Evolutionary conservation across 2,797 vertebrate genomes (phyloP).

Genomic region (Parotocinclus haroldoi): DNA sequence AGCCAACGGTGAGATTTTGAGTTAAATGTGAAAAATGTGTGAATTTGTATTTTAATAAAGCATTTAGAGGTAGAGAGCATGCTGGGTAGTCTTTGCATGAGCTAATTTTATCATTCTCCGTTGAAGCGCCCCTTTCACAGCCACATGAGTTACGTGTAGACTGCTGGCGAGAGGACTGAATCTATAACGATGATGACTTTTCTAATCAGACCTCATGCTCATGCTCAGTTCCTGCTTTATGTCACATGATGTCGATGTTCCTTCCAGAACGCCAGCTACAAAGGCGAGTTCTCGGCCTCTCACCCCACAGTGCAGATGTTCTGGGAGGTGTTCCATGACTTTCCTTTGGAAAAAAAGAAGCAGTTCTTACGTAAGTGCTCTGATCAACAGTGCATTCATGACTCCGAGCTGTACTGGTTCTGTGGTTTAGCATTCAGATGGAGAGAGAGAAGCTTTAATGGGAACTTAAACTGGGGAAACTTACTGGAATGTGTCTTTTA

Average conservation of each 20-base stretch:
- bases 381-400: no score
- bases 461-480: no score
- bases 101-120: background rate
- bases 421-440: background rate
- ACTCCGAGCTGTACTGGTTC: background rate
- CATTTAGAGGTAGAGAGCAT: slow-evolving; percentile 3
- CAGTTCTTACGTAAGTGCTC: slow-evolving; percentile 88
- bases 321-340: slow-evolving; percentile 96
- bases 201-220: no score
- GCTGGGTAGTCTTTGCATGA: background rate
- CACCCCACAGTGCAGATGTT: slow-evolving; percentile 93
- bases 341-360: slow-evolving; percentile 95
- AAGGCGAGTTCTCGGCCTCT: slow-evolving; percentile 86
- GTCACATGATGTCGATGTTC: background rate
- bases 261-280: slow-evolving; percentile 84
- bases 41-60: no score
- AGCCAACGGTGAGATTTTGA: no score
- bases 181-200: background rate
- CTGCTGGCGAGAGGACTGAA: background rate
- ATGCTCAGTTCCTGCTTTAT: background rate
- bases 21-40: no score
- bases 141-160: background rate
- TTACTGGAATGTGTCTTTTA: no score
- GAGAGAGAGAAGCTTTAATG: background rate
- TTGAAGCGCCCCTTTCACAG: slow-evolving; percentile 15